Conservation (phyloP, 2,113 vertebrate species). For the Carassius gibelio region DNA sequence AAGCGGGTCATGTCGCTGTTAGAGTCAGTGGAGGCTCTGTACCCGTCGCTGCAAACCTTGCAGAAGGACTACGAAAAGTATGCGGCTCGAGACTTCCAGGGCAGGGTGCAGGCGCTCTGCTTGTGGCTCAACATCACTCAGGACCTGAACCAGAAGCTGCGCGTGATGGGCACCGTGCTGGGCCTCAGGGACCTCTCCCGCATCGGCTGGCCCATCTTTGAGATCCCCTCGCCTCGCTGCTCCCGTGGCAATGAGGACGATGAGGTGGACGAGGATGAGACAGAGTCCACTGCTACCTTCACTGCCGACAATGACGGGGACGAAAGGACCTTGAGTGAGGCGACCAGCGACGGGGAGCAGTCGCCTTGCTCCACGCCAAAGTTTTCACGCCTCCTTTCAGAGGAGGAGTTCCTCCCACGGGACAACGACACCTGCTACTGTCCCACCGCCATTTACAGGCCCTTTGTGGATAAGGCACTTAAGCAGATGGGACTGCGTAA, state of each 20-base stretch:
- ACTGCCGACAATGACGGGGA: constrained; percentile 85
- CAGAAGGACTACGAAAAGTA: constrained; percentile 97
- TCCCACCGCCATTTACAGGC: constrained; percentile 94
- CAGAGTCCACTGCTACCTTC: constrained; percentile 80
- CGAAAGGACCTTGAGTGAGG: constrained; percentile 56
- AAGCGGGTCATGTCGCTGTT: constrained; percentile 94
- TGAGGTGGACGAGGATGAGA: constrained; percentile 73
- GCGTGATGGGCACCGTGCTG: constrained; percentile 96
- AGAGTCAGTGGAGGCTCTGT: constrained; percentile 96
- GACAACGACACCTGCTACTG: constrained; percentile 76
- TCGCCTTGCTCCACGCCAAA: constrained; percentile 74
- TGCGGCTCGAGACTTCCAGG: constrained; percentile 93
- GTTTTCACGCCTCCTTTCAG: constrained; percentile 81
- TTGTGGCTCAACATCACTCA: constrained; percentile 98
- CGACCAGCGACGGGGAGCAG: constrained; percentile 61
- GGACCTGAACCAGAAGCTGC: constrained; percentile 97
- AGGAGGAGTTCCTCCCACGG: constrained; percentile 81
- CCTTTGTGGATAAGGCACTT: constrained; percentile 98
- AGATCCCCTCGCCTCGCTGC: constrained; percentile 91
- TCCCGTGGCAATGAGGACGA: constrained; percentile 82
- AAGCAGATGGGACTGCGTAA: constrained; percentile 99
- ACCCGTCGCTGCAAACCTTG: constrained; percentile 93
- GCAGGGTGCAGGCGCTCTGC: constrained; percentile 98
- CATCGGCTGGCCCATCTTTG: constrained; percentile 98
- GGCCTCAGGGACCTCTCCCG: constrained; percentile 91